These are phyloP conservation scores for Taenaris catops DNA, from an alignment of 2,888 invertebrate genomes.

Conservation along the genomic window DNA sequence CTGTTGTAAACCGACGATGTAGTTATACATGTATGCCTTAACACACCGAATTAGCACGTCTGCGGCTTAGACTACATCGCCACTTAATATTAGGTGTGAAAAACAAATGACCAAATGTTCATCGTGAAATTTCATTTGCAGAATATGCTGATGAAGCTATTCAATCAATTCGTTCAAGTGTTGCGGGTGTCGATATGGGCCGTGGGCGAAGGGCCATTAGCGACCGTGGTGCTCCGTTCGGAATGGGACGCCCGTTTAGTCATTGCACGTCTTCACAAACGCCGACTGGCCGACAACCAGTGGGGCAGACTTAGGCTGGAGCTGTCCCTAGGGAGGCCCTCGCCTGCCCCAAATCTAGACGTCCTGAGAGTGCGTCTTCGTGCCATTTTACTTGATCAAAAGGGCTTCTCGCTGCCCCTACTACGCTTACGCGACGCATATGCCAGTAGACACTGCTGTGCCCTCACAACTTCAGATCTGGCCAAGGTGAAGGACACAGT, in stretches of 20 bases:
- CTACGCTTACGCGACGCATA: constrained; percentile 91
- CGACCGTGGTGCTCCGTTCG: constrained; percentile 84
- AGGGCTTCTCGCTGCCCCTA: constrained; percentile 86
- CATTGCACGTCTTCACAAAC: constrained; percentile 91
- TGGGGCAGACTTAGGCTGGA: constrained; percentile 87
- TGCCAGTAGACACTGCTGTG: constrained; percentile 88
- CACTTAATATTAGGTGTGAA: too few species aligned
- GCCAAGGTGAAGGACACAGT: constrained; percentile 88
- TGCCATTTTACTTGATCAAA: constrained; percentile 87
- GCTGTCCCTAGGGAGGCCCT: constrained; percentile 83
- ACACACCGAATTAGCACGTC: too few species aligned
- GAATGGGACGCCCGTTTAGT: constrained; percentile 86
- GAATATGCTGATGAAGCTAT: constrained; percentile 62
- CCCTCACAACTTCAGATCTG: constrained; percentile 85
- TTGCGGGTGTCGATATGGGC: constrained; percentile 59
- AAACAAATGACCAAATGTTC: too few species aligned
- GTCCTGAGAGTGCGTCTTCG: constrained; percentile 85
- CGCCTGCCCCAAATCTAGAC: constrained; percentile 82
- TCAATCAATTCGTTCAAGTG: constrained; percentile 58
- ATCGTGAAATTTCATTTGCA: constrained; percentile 31
- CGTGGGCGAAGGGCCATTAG: constrained; percentile 77
- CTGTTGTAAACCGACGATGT: too few species aligned
- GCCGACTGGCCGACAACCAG: constrained; percentile 83
- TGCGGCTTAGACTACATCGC: too few species aligned
- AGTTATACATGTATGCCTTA: too few species aligned